phyloP scores from a whole-genome alignment of 2,888 invertebrate species.

The Salticus scenicus region DNA sequence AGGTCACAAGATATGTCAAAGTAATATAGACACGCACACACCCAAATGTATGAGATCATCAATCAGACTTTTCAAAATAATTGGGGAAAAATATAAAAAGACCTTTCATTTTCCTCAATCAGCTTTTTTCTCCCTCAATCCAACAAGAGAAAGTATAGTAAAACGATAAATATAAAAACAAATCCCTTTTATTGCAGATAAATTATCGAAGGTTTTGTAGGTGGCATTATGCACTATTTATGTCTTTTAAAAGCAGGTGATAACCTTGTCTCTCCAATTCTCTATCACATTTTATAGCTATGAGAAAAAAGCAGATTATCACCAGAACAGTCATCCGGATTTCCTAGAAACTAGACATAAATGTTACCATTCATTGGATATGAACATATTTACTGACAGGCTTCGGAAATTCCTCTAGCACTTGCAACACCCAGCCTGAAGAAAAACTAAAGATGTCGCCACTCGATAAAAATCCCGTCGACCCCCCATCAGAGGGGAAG shows the following conservation, averaged over 20 bases:
- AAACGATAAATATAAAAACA: too few species aligned
- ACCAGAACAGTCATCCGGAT: not conserved
- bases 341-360: constrained; percentile 1
- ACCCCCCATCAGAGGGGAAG: not conserved
- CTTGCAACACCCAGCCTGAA: constrained; percentile 11
- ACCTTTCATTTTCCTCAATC: too few species aligned
- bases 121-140: too few species aligned
- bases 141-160: too few species aligned
- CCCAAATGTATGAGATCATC: too few species aligned
- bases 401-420: constrained; percentile 26
- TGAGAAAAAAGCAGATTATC: not conserved
- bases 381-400: constrained; percentile 22
- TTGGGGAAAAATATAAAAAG: too few species aligned
- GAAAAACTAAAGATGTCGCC: constrained; percentile 60
- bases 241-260: not conserved
- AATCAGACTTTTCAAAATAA: too few species aligned
- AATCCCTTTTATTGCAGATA: too few species aligned
- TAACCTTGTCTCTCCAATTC: not conserved
- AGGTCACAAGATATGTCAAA: too few species aligned
- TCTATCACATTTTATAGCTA: constrained; percentile 1
- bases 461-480: constrained; percentile 52
- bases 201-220: too few species aligned
- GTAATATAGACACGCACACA: too few species aligned
- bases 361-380: not conserved
- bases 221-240: not conserved